Base-by-base conservation (phyloP, 2,113 vertebrate genomes). In the Fulmarus glacialis region DNA sequence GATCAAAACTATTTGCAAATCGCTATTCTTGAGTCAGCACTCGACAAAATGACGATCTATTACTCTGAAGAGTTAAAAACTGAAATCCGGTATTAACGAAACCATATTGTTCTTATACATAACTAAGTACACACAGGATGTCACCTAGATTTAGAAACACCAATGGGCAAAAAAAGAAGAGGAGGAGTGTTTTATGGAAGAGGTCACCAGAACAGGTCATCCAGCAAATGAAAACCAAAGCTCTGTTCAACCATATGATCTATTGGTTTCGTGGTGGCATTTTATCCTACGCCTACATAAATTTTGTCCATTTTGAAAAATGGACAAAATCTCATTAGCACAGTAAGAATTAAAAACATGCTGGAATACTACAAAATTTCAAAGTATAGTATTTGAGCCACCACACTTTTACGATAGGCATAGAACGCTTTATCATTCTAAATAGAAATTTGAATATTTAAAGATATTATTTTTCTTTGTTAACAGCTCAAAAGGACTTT, bases 391-490 rank as follows among this genome's bases (percentile, higher is more conserved):
- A 53, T 55, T 75, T 81, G 24, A 91, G 42, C 26, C 36, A 78
- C 34, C 38, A n/a, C 15, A 42, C 24, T 66, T 63, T 6, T n/a
- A 45, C 1, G 0, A 42, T 5, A 59, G 21, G 14, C 2, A 1
- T 5, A 63, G 34, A 80, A 53, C 36, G 43, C 23, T 83, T 70
- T 68, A 53, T 20, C 12, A 48, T 70, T 74, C 38, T 75, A 70
- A 90, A 64, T 2, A 58, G 12, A 87, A 43, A 79, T 56, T 3
- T 68, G 19, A 87, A 34, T 52, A 48, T 53, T 58, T 79, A 43
- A 70, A 70, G 5, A 36, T 23, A 30, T 2, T 27, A 15, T 59
- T 59, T 81, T 38, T 60, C 6, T 64, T 38, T 68, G 10, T 80
- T 85, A 62, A 60, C 45, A 62, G 52, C 42, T 86, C 23, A 75